Conservation (phyloP, 2,888 invertebrate genomes). For the Synergus japonicus region DNA sequence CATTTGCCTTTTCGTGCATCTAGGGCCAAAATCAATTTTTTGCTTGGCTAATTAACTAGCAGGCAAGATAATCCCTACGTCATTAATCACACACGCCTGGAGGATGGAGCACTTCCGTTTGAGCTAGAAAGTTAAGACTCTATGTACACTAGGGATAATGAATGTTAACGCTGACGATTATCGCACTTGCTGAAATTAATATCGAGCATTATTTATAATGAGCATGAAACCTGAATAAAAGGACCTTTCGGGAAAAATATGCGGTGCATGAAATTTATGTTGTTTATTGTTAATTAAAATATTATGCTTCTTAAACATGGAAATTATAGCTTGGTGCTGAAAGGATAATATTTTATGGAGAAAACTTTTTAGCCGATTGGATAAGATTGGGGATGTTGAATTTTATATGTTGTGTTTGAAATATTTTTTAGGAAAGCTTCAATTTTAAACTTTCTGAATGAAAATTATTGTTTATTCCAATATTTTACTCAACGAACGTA, state of each 20-base stretch:
- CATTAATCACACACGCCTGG: constrained; percentile 54
- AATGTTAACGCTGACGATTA: constrained; percentile 40
- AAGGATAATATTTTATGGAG: background rate
- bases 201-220: constrained; percentile 41
- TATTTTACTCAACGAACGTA: background rate
- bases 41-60: constrained; percentile 55
- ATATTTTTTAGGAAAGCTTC: no score
- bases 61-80: constrained; percentile 55
- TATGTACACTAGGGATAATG: constrained; percentile 43
- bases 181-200: constrained; percentile 38
- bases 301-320: constrained; percentile 10
- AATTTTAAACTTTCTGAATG: no score
- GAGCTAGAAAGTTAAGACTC: constrained; percentile 50
- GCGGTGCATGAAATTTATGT: background rate
- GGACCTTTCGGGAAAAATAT: constrained; percentile 11
- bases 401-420: no score
- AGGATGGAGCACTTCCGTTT: constrained; percentile 56
- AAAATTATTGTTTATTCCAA: no score
- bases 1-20: constrained; percentile 49
- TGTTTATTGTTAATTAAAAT: constrained; percentile 28
- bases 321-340: background rate
- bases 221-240: constrained; percentile 17
- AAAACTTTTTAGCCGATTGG: background rate
- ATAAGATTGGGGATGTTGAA: no score
- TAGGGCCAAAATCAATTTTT: constrained; percentile 53